Base-by-base conservation (phyloP, 2,888 invertebrate species). In the Metalampra italica region DNA sequence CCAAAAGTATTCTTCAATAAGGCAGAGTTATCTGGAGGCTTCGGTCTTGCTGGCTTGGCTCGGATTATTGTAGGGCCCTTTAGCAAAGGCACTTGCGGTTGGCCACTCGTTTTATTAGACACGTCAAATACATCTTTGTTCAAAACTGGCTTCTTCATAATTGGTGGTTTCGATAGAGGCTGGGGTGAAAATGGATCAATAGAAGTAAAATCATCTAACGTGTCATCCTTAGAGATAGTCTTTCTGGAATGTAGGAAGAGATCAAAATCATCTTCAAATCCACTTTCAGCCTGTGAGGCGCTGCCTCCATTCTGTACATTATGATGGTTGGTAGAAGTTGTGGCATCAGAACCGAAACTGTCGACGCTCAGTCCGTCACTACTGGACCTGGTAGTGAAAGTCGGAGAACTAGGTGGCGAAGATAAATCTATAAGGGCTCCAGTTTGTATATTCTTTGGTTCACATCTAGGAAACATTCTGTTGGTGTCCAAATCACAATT, bases 181-280 rank as follows among this genome's bases (percentile, higher is more conserved):
- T 75, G 78, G 2, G 91, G 90, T 15, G 91, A 91, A 66, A 92
- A 92, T 7, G 92, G 92, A 73, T 92, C 92, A 40, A 82, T 64
- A 13, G 76, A 56, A 46, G 82, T 78, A 77, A 92, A 91, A 51
- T 91, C 91, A 63, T 92, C 91, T 45, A 88, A 73, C 9, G 82
- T 84, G 40, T 82, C 78, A 9, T 83, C 80, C 66, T 82, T 78
- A 63, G 70, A 65, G 30, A 76, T 60, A 43, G 68, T 70, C 64
- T 86, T 91, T 64, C 82, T 80, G 54, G 87, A 75, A 58, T 82
- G 82, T 4, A 92, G 86, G 63, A 92, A 92, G 42, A 92, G 86
- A 70, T 95, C 94, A 73, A 94, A 95, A 72, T 96, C 95, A 82
- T 95, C 96, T 76, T 96, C 96, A 71, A 96, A 96, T 3, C 95